Evolutionary conservation across 1,140 invertebrate species (phyloP).

Genomic region (Halesus radiatus): DNA sequence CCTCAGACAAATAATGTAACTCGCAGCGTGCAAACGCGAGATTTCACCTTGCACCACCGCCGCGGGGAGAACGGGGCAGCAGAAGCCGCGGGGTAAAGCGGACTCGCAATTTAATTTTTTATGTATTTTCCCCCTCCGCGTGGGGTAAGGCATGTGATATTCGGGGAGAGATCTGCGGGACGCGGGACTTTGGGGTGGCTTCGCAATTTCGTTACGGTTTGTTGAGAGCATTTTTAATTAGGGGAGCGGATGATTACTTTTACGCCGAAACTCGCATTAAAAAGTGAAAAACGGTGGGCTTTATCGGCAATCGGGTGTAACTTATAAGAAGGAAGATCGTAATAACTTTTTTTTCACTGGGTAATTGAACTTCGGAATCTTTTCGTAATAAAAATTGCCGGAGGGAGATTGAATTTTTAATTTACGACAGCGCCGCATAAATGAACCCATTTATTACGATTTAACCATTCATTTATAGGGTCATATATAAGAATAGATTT

Average conservation of each 20-base stretch:
- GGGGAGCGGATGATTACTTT: conserved; percentile 58
- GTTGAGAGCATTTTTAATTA: conserved; percentile 73
- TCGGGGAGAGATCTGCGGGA: conserved; percentile 44
- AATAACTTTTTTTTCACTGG: conserved; percentile 23
- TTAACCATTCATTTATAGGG: background rate
- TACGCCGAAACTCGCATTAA: conserved; percentile 42
- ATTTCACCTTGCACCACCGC: conserved; percentile 5
- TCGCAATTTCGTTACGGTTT: conserved; percentile 71
- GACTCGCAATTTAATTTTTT: conserved; percentile 70
- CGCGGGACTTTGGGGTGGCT: conserved; percentile 24
- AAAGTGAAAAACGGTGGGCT: conserved; percentile 33
- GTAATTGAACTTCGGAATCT: conserved; percentile 31
- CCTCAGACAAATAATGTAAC: background rate
- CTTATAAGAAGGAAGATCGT: conserved; percentile 31
- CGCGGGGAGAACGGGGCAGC: conserved; percentile 15
- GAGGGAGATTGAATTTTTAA: conserved; percentile 17
- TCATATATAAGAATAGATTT: background rate
- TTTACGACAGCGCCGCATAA: background rate
- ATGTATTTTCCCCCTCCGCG: conserved; percentile 64
- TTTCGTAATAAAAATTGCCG: conserved; percentile 6
- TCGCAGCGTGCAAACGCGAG: background rate
- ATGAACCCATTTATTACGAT: background rate
- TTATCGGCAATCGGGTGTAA: conserved; percentile 36
- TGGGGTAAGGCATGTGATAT: conserved; percentile 57
- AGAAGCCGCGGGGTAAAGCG: conserved; percentile 43